These are phyloP conservation scores for Caerostris extrusa DNA, from an alignment of 1,140 invertebrate species.

Conservation along the genomic window DNA sequence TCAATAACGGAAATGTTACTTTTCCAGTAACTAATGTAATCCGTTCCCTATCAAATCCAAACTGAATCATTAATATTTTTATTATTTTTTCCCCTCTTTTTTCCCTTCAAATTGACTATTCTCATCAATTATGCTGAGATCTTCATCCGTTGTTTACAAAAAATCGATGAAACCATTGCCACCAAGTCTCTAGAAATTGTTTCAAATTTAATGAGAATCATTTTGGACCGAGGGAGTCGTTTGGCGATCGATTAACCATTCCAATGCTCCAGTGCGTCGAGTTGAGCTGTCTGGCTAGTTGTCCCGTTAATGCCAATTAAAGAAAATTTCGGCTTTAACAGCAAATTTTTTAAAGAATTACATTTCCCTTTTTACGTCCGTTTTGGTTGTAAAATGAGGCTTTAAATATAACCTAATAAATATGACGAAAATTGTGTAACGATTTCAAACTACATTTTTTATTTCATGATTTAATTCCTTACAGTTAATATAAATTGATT, in stretches of 20 bases:
- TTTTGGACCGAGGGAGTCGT: conserved; percentile 33
- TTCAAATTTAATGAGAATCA: conserved; percentile 48
- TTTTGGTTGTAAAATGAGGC: not conserved
- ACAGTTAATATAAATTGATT: no score
- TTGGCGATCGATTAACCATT: conserved; percentile 54
- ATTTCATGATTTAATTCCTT: no score
- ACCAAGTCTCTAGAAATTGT: not conserved
- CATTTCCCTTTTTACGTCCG: not conserved
- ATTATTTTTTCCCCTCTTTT: not conserved
- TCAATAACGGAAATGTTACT: not conserved
- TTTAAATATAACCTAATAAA: not conserved
- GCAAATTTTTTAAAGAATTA: not conserved
- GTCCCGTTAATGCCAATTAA: conserved; percentile 35
- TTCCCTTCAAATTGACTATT: not conserved
- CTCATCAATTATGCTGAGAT: not conserved
- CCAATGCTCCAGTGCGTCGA: not conserved
- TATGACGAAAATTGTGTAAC: no score
- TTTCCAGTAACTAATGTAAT: not conserved
- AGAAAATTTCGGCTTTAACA: not conserved
- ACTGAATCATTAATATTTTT: not conserved
- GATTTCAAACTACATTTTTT: no score
- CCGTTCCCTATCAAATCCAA: not conserved
- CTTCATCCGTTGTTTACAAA: not conserved
- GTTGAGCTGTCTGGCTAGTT: not conserved
- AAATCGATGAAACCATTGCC: conserved; percentile 33